Percentiles rank a stretch among this genome's conserved stretches.
phyloP scores from a whole-genome alignment of 1,140 invertebrate genomes.

The Conus ventricosus region DNA sequence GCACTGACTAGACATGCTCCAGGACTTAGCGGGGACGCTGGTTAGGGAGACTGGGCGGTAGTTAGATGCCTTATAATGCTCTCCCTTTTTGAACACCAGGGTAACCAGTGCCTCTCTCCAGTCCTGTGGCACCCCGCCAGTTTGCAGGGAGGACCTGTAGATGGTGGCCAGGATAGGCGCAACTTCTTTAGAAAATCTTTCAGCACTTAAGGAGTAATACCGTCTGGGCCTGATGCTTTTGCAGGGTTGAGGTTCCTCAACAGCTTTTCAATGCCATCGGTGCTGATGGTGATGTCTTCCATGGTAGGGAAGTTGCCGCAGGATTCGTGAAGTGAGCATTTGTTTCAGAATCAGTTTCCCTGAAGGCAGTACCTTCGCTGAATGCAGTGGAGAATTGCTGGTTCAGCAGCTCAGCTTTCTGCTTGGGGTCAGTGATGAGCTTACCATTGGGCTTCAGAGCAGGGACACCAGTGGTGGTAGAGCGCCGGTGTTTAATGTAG shows the following conservation, averaged over 20 bases:
- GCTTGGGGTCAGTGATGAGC: slow-evolving; percentile 20
- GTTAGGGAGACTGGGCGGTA: too few species aligned
- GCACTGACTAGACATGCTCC: too few species aligned
- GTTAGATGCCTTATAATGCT: not conserved
- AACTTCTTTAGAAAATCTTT: not conserved
- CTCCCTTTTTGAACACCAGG: not conserved
- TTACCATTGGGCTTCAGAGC: slow-evolving; percentile 28
- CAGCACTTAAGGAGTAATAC: not conserved
- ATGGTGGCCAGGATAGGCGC: not conserved
- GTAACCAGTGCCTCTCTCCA: not conserved
- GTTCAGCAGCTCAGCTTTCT: slow-evolving; percentile 21
- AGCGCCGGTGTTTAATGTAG: slow-evolving; percentile 23
- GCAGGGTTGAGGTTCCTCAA: not conserved
- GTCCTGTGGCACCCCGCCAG: not conserved
- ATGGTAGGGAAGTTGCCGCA: not conserved
- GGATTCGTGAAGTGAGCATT: not conserved
- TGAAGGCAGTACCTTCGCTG: not conserved
- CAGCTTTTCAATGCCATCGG: not conserved
- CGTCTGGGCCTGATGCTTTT: not conserved
- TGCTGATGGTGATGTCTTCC: not conserved
- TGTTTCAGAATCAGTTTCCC: not conserved
- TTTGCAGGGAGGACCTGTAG: not conserved
- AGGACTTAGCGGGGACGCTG: too few species aligned
- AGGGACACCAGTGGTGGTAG: slow-evolving; percentile 21
- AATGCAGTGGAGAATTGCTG: not conserved